Evolutionary conservation across 2,797 vertebrate species (phyloP), one percentile per base, ranked within the genome.

Genomic region (Acanthurus lineatus): DNA sequence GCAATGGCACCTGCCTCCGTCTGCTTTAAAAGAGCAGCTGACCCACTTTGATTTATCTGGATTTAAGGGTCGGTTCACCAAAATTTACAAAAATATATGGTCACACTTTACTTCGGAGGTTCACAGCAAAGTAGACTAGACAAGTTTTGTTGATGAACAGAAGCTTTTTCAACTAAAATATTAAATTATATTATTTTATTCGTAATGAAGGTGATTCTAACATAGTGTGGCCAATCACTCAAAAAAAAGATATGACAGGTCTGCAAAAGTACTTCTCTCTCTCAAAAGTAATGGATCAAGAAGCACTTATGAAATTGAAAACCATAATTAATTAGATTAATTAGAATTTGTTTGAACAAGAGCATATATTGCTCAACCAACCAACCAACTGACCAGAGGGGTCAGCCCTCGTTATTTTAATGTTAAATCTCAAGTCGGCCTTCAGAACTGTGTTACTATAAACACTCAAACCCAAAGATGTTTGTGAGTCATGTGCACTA

Each of bases 1-100:
- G 35, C 25, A 38, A 12, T 52, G 76, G 68, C 48, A 68, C 48
- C 47, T 25, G 19, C 47, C 22, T 77, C 64, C 25, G 58, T 54
- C n/a, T 58, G 35, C 48, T 56, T 65, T 28, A 35, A 51, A 60
- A 59, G 25, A 11, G 15, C 40, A 51, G 40, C 40, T 72, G 62
- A n/a, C 42, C 48, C 44, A 40, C n/a, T 69, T 78, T 74, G 42
- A 63, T 45, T 42, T 12, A 19, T 48, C 14, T 64, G 28, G 17
- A 48, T 64, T 68, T 53, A 57, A 68, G 32, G 16, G 54, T 49
- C 32, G 22, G 15, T 40, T 75, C 49, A 57, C 1, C 11, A 54
- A 61, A 78, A 76, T 15, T 12, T 51, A 4, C 52, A 14, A 40
- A 4, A n/a, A 9, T 20, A 49, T 15, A 54, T 22, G 62, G 35